Evolutionary conservation across 1,140 invertebrate species (phyloP).

Genomic region (Babylonia areolata): DNA sequence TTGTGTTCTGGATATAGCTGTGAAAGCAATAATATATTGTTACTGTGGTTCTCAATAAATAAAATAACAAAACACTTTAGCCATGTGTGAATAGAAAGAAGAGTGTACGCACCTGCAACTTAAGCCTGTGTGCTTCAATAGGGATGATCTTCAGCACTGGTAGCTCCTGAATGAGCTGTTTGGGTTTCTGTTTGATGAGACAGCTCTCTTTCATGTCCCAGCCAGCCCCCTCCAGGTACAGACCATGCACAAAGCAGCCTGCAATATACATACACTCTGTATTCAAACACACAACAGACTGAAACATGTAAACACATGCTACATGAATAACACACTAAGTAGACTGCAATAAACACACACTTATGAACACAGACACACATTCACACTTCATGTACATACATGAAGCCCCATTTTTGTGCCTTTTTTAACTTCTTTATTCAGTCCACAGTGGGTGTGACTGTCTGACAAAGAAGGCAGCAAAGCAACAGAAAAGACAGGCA

Average conservation of each 20-base stretch:
- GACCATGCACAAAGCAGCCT: conserved; percentile 76
- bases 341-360: too few relatives aligned
- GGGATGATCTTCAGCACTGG: conserved; percentile 90
- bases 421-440: too few relatives aligned
- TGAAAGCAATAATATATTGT: too few relatives aligned
- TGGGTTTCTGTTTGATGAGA: conserved; percentile 86
- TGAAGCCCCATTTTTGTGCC: too few relatives aligned
- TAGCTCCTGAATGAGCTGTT: conserved; percentile 88
- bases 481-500: too few relatives aligned
- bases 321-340: too few relatives aligned
- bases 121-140: conserved; percentile 88
- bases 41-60: too few relatives aligned
- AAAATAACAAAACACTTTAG: not conserved
- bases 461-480: too few relatives aligned
- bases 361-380: too few relatives aligned
- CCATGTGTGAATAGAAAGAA: not conserved
- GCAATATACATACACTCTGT: conserved; percentile 65
- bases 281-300: not conserved
- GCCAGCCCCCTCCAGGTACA: conserved; percentile 77
- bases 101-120: conserved; percentile 82
- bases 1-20: too few relatives aligned
- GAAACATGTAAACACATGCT: not conserved
- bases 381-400: too few relatives aligned
- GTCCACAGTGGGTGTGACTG: too few relatives aligned
- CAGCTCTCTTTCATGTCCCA: conserved; percentile 86